Conservation (phyloP, 2,888 invertebrate genomes). For the Aspidiotus destructor region DNA sequence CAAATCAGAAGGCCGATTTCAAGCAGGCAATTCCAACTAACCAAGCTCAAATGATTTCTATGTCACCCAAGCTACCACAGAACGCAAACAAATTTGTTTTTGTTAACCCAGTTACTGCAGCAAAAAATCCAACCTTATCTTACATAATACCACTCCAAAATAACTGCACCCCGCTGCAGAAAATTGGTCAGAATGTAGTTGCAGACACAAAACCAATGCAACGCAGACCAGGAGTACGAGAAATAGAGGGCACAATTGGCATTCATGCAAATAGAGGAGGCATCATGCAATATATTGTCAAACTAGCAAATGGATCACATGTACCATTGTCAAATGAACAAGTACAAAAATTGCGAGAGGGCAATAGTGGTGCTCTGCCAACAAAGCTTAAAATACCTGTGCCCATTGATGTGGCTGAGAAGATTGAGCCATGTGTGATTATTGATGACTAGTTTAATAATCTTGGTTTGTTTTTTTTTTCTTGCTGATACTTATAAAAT, state of each 20-base stretch:
- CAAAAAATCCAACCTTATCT: no score
- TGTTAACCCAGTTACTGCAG: no score
- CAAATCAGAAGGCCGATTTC: neutral
- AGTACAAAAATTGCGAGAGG: slow-evolving; percentile 21
- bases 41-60: no score
- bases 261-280: slow-evolving; percentile 21
- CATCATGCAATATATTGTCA: slow-evolving; percentile 12
- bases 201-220: slow-evolving; percentile 16
- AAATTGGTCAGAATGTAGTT: neutral
- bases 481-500: no score
- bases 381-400: slow-evolving; percentile 28
- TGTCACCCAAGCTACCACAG: no score
- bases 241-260: slow-evolving; percentile 23
- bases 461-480: no score
- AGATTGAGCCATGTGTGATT: slow-evolving; percentile 26
- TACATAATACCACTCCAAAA: no score
- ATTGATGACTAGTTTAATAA: slow-evolving; percentile 13
- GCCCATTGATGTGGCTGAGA: slow-evolving; percentile 26
- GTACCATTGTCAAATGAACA: slow-evolving; percentile 24
- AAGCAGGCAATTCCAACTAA: neutral
- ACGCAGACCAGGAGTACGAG: slow-evolving; percentile 13
- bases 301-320: slow-evolving; percentile 24
- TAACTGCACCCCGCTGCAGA: neutral
- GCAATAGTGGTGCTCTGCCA: slow-evolving; percentile 24
- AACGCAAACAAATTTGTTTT: no score